Evolutionary conservation across 2,797 vertebrate genomes (phyloP).

Genomic region (Pyrocephalus nanus): DNA sequence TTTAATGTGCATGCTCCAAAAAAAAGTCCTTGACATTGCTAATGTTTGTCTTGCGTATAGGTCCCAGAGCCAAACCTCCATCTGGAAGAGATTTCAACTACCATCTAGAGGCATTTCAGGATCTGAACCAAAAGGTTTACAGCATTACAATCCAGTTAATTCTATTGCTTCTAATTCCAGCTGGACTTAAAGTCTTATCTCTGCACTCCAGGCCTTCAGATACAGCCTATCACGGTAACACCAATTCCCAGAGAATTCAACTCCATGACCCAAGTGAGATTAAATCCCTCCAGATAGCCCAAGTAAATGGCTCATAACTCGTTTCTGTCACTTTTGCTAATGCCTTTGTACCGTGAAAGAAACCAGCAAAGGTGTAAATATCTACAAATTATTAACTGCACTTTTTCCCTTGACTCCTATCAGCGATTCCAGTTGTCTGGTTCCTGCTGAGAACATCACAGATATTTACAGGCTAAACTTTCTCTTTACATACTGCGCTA

Average conservation of each 20-base stretch:
- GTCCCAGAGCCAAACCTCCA: slow-evolving; percentile 43
- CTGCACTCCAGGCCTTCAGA: slow-evolving; percentile 72
- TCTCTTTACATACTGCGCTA: not conserved
- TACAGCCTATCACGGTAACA: slow-evolving; percentile 67
- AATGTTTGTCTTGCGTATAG: not conserved
- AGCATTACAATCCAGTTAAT: slow-evolving; percentile 68
- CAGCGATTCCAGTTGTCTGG: not conserved
- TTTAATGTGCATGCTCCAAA: not conserved
- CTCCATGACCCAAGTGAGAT: slow-evolving; percentile 72
- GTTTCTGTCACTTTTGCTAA: slow-evolving; percentile 74
- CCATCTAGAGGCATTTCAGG: slow-evolving; percentile 65
- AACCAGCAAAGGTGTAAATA: slow-evolving; percentile 66
- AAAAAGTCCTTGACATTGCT: slow-evolving; percentile 17
- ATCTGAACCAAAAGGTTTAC: slow-evolving; percentile 68
- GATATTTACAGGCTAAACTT: not conserved
- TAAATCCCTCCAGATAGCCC: slow-evolving; percentile 74
- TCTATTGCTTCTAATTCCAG: slow-evolving; percentile 72
- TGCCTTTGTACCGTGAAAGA: slow-evolving; percentile 63
- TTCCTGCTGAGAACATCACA: slow-evolving; percentile 14
- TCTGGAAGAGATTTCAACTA: slow-evolving; percentile 58
- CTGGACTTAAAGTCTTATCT: slow-evolving; percentile 79
- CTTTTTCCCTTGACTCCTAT: slow-evolving; percentile 36
- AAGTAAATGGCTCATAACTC: slow-evolving; percentile 75
- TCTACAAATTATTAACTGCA: slow-evolving; percentile 58
- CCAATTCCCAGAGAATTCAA: slow-evolving; percentile 73